Conservation (phyloP, 2,888 invertebrate species). For the Phalera bucephala region DNA sequence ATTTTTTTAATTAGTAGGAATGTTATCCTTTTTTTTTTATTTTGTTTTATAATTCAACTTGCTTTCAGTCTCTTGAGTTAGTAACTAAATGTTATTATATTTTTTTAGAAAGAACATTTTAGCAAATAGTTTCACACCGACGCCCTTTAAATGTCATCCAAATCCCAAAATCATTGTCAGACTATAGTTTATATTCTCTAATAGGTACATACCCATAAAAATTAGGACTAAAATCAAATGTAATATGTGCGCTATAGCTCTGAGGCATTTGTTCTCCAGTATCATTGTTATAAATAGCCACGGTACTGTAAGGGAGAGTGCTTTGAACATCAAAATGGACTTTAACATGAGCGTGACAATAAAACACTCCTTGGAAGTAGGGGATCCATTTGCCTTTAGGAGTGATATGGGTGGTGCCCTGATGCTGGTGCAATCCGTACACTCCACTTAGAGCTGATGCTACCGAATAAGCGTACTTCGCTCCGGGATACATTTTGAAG, state of each 20-base stretch:
- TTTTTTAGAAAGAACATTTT: too few relatives aligned
- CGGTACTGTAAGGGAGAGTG: conserved; percentile 40
- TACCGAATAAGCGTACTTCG: conserved; percentile 60
- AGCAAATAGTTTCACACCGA: too few relatives aligned
- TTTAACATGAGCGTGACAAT: conserved; percentile 60
- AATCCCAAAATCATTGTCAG: too few relatives aligned
- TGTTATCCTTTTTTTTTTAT: too few relatives aligned
- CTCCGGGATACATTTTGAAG: conserved; percentile 60
- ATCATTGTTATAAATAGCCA: conserved; percentile 65
- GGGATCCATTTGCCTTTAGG: conserved; percentile 67
- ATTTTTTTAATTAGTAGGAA: too few relatives aligned
- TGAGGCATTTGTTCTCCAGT: conserved; percentile 52
- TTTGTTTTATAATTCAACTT: too few relatives aligned
- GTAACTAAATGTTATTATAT: too few relatives aligned
- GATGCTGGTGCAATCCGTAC: conserved; percentile 50
- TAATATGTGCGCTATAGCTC: conserved; percentile 55
- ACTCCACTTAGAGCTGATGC: conserved; percentile 61
- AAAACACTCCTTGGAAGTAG: conserved; percentile 65
- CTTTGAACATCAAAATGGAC: conserved; percentile 66
- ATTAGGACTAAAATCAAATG: conserved; percentile 61
- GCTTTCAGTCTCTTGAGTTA: too few relatives aligned
- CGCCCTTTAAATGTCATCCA: too few relatives aligned
- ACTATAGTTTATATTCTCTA: too few relatives aligned
- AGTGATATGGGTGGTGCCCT: conserved; percentile 40
- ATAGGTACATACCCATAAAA: conserved; percentile 47